phyloP scores from a whole-genome alignment of 2,888 invertebrate species.

The Megastigmus dorsalis region DNA sequence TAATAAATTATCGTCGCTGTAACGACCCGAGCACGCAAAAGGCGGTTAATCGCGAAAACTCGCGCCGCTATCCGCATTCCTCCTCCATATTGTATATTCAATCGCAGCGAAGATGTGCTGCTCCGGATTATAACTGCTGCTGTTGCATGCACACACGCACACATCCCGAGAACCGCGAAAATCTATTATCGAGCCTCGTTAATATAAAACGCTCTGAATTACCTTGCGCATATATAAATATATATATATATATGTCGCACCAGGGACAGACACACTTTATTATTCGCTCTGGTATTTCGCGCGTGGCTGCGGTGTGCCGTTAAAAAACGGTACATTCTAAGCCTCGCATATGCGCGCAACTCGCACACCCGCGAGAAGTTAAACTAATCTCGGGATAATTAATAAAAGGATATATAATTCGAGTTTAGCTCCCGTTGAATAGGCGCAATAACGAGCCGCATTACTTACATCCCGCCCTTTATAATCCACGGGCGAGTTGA shows the following conservation, averaged over 20 bases:
- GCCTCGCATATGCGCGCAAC: not conserved
- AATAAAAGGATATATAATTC: constrained; percentile 38
- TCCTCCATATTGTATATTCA: no score
- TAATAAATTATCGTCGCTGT: not conserved
- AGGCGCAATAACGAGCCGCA: constrained; percentile 18
- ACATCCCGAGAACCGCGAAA: not conserved
- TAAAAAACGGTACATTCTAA: not conserved
- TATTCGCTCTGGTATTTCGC: no score
- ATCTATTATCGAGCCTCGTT: not conserved
- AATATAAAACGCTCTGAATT: no score
- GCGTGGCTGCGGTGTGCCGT: no score
- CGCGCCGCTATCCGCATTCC: constrained; percentile 16
- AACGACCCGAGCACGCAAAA: not conserved
- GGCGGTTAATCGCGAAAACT: constrained; percentile 1
- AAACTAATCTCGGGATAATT: constrained; percentile 13
- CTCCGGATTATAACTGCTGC: not conserved
- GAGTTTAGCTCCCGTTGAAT: constrained; percentile 15
- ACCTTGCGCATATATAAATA: no score
- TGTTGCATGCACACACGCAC: not conserved
- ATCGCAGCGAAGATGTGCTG: not conserved
- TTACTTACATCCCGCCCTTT: constrained; percentile 23
- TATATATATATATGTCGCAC: no score
- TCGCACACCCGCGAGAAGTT: not conserved
- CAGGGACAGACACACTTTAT: no score
- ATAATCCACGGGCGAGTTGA: not conserved